phyloP scores from a whole-genome alignment of 2,113 vertebrate genomes.

The Empidonax alnorum region DNA sequence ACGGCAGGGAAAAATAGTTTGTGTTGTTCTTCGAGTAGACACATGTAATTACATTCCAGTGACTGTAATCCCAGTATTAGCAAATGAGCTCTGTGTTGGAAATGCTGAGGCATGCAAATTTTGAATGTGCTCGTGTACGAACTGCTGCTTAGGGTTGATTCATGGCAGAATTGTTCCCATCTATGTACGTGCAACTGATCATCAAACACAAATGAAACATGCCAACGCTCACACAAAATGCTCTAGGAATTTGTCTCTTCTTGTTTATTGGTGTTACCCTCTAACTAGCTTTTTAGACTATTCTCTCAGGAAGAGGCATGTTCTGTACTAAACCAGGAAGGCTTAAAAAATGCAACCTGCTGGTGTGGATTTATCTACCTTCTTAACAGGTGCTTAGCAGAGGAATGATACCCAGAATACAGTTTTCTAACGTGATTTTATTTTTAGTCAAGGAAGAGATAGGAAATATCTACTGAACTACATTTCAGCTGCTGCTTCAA shows the following conservation, averaged over 20 bases:
- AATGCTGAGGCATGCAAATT: neutral
- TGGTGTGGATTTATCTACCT: neutral
- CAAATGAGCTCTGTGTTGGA: neutral
- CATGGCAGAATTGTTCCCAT: neutral
- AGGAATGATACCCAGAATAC: neutral
- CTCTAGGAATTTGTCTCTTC: neutral
- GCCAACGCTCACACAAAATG: neutral
- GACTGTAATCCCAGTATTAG: neutral
- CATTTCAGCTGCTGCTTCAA: neutral
- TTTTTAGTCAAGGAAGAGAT: neutral
- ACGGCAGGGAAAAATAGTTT: neutral
- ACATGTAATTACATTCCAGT: neutral
- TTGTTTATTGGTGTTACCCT: neutral
- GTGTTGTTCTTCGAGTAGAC: neutral
- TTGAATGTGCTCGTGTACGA: neutral
- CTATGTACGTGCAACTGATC: neutral
- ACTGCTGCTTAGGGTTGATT: neutral
- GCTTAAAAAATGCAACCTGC: neutral
- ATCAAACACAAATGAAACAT: neutral
- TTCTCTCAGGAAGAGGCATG: neutral
- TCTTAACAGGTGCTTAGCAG: neutral
- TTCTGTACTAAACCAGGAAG: neutral
- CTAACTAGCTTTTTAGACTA: neutral
- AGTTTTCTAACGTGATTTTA: neutral
- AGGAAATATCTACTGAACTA: neutral